Percentiles rank a stretch among this genome's conserved stretches.
These are phyloP conservation scores for Melanotus villosus DNA, from an alignment of 2,888 invertebrate genomes.

Conservation along the genomic window DNA sequence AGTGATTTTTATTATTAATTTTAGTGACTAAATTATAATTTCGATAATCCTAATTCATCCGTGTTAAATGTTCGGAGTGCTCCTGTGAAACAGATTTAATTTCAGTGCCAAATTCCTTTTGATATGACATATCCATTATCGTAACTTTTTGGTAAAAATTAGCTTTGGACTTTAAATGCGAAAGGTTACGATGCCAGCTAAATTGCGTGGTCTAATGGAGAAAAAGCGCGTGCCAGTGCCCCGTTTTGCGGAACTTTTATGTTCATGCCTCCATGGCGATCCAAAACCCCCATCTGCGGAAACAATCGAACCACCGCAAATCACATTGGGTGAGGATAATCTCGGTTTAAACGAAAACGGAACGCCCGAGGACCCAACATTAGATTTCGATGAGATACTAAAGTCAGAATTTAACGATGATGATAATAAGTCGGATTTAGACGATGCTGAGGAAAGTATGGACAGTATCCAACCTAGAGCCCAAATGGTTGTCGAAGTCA, in stretches of 20 bases:
- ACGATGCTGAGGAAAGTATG: background rate
- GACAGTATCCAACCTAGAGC: background rate
- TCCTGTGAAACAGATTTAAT: too few species aligned
- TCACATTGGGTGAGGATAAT: background rate
- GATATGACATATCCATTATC: too few species aligned
- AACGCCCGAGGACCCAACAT: background rate
- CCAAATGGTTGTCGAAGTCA: conserved; percentile 12
- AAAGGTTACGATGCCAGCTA: conserved; percentile 21
- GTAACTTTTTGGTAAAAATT: too few species aligned
- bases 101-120: too few species aligned
- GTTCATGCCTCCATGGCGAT: conserved; percentile 53
- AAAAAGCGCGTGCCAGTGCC: conserved; percentile 55
- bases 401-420: background rate
- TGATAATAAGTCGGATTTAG: background rate
- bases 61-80: too few species aligned
- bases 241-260: conserved; percentile 53
- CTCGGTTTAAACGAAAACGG: background rate
- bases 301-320: background rate
- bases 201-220: conserved; percentile 31
- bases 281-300: conserved; percentile 34
- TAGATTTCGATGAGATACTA: conserved; percentile 6
- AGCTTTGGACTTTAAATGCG: too few species aligned
- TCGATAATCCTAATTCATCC: too few species aligned
- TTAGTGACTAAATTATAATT: too few species aligned
- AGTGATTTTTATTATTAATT: too few species aligned